Conservation (phyloP, 1,140 invertebrate genomes). For the Chymomyza costata region DNA sequence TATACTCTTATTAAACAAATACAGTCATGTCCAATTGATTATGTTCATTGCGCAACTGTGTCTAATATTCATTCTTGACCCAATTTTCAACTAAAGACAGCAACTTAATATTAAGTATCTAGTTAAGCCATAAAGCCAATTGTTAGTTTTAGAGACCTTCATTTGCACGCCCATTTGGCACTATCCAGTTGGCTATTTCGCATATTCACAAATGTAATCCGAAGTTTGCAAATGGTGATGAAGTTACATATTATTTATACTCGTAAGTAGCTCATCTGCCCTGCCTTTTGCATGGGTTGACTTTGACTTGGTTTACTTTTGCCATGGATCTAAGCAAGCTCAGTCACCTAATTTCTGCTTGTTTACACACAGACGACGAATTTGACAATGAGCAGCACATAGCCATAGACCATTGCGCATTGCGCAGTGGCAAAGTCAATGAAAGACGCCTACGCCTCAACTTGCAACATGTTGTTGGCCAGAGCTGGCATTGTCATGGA, state of each 20-base stretch:
- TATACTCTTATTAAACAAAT: too few relatives aligned
- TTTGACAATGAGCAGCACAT: slow-evolving; percentile 55
- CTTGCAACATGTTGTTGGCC: slow-evolving; percentile 58
- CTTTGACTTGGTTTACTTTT: slow-evolving; percentile 64
- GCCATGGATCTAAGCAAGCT: not conserved
- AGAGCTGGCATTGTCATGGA: not conserved
- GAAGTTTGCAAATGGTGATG: slow-evolving; percentile 23
- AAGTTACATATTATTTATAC: slow-evolving; percentile 28
- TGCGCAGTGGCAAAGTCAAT: slow-evolving; percentile 12
- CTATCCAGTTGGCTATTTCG: not conserved
- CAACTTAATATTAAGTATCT: too few relatives aligned
- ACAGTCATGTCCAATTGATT: too few relatives aligned
- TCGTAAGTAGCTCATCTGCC: slow-evolving; percentile 26
- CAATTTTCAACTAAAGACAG: too few relatives aligned
- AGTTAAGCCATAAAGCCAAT: too few relatives aligned
- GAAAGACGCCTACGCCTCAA: slow-evolving; percentile 9
- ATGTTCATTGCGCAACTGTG: too few relatives aligned
- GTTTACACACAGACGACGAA: slow-evolving; percentile 55
- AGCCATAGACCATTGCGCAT: too few relatives aligned
- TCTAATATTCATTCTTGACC: too few relatives aligned
- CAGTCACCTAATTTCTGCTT: slow-evolving; percentile 61
- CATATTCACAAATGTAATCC: slow-evolving; percentile 17
- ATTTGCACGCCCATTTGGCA: slow-evolving; percentile 21
- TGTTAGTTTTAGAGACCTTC: too few relatives aligned
- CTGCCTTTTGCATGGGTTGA: slow-evolving; percentile 20